Evolutionary conservation across 2,888 invertebrate species (phyloP), one percentile per base, ranked within the genome.

Genomic region (Ichneumoninae sp.): DNA sequence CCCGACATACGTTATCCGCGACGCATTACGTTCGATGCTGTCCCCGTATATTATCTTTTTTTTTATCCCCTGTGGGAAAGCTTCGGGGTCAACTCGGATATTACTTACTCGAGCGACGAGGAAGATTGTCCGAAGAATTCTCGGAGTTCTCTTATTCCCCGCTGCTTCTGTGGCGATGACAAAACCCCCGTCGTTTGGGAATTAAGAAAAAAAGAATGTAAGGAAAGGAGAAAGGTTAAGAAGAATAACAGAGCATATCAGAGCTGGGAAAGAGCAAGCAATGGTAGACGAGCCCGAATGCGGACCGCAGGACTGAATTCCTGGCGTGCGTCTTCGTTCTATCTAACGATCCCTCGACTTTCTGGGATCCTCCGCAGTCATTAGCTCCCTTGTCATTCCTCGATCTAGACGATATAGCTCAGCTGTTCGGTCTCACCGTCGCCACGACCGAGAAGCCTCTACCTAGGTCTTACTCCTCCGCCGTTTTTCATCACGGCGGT

Each of bases 381-480:
- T 85, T 83, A 85, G 82, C 82, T 82, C 47, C 75, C 76, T 83
- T 80, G 79, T 83, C 80, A 85, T 80, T 83, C 52, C 69, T 73
- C 57, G 85, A 85, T 85, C 80, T 74, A 69, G 73, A 83, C 85
- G 83, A 85, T 83, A 85, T 81, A 84, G 68, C 81, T 84, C 77
- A 80, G 60, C 66, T 71, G 75, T 76, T 65, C 63, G 80, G 52
- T 68, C 50, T 26, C 81, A 52, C 13, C 44, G 70, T 71, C 40
- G 57, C 78, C 16, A 50, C 71, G 44, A 52, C 7, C 33, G 44
- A 30, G 8, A 13, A 78, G 7, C 54, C 7, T 13, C 40, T 63
- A n/a, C 66, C 47, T 54, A 10, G 60, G 47, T 19, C 60, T 7
- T 54, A 70, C 69, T 60, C 30, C 66, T 40, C 22, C 44, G 30